Evolutionary conservation across 2,797 vertebrate species (phyloP).

Genomic region (Scarus forsteni): DNA sequence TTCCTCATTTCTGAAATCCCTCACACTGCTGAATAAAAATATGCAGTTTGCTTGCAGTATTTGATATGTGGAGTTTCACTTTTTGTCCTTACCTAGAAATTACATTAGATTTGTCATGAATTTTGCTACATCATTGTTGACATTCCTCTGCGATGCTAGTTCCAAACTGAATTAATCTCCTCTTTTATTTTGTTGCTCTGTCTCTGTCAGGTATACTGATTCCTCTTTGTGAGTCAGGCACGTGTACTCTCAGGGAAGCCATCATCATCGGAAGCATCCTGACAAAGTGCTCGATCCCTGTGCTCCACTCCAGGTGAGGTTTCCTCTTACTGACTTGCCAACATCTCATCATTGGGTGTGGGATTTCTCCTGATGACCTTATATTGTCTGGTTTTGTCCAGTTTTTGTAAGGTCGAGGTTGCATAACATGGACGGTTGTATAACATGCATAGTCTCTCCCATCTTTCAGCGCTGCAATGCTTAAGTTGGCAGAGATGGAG

Average conservation of each 20-base stretch:
- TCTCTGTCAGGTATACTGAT: conserved; percentile 91
- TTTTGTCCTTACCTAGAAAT: no score
- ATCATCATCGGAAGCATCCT: conserved; percentile 96
- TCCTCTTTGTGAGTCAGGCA: conserved; percentile 95
- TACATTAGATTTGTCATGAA: rapidly evolving
- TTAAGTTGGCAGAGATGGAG: conserved; percentile 96
- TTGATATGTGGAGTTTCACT: no score
- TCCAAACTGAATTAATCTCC: neutral
- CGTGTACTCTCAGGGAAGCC: conserved; percentile 95
- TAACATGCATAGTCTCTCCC: conserved; percentile 25
- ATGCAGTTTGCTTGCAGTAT: no score
- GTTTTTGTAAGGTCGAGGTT: conserved; percentile 21
- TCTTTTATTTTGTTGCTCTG: neutral
- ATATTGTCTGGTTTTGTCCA: neutral
- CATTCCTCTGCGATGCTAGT: neutral
- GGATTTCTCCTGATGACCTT: neutral
- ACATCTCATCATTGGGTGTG: neutral
- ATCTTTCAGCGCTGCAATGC: conserved; percentile 91
- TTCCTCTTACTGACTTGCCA: conserved; percentile 20
- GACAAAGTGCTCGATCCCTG: conserved; percentile 95
- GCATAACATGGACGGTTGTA: conserved; percentile 21
- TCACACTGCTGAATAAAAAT: no score
- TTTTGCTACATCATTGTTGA: neutral
- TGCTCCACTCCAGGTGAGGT: conserved; percentile 95
- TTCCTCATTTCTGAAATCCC: no score